Percentiles rank a stretch among this genome's conserved stretches.
These are phyloP conservation scores for Agonopterix alstromeriana DNA, from an alignment of 2,888 invertebrate genomes.

Conservation along the genomic window DNA sequence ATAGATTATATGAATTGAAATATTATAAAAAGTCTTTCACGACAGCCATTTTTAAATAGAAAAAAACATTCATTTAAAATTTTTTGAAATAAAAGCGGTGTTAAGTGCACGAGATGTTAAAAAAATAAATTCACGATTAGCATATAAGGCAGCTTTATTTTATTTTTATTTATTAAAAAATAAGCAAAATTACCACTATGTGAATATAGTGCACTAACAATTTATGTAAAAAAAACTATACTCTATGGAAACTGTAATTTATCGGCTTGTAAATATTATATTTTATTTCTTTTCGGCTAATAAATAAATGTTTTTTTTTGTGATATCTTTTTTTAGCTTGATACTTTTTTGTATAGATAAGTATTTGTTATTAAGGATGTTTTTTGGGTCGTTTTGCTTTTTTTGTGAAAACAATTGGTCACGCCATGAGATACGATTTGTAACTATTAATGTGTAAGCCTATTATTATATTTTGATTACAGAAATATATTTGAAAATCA, in stretches of 20 bases:
- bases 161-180: slow-evolving; percentile 32
- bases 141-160: slow-evolving; percentile 33
- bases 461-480: slow-evolving; percentile 78
- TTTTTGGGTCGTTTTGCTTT: slow-evolving; percentile 6
- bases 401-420: slow-evolving; percentile 31
- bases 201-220: slow-evolving; percentile 62
- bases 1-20: slow-evolving; percentile 33
- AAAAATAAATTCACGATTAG: slow-evolving; percentile 52
- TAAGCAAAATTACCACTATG: slow-evolving; percentile 43
- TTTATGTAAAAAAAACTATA: slow-evolving; percentile 56
- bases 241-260: slow-evolving; percentile 52
- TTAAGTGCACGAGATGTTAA: slow-evolving; percentile 46
- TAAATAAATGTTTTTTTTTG: slow-evolving; percentile 19
- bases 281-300: slow-evolving; percentile 21
- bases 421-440: slow-evolving; percentile 66
- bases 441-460: slow-evolving; percentile 74
- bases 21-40: slow-evolving; percentile 18
- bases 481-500: slow-evolving; percentile 75
- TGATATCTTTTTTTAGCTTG: slow-evolving; percentile 14
- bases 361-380: neutral
- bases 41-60: slow-evolving; percentile 21
- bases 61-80: slow-evolving; percentile 14
- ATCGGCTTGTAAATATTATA: slow-evolving; percentile 48
- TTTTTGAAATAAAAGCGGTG: slow-evolving; percentile 19
- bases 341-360: slow-evolving; percentile 9